Percentiles rank a stretch among this genome's conserved stretches.
Conservation (phyloP, 2,113 vertebrate genomes). For the Pithys albifrons region DNA sequence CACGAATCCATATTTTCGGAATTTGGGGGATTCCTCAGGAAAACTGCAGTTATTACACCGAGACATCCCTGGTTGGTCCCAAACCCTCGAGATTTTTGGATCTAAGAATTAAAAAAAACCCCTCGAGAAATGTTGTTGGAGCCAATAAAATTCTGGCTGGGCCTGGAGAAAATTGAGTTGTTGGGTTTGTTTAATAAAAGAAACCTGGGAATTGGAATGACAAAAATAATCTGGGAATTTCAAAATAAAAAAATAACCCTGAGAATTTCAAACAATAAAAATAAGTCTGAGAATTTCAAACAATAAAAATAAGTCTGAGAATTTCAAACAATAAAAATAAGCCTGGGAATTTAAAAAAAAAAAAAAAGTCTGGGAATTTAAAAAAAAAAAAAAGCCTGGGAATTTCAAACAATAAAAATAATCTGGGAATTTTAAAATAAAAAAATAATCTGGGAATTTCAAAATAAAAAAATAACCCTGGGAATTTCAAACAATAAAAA, state of each 20-base stretch:
- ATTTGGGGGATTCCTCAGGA: background rate
- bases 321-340: too few relatives aligned
- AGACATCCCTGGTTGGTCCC: background rate
- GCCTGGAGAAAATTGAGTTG: background rate
- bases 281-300: too few relatives aligned
- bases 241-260: background rate
- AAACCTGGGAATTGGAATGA: too few relatives aligned
- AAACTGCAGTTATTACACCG: background rate
- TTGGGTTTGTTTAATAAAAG: background rate
- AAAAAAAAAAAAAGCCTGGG: too few relatives aligned
- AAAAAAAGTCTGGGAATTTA: too few relatives aligned
- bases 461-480: background rate
- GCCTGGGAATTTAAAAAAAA: too few relatives aligned
- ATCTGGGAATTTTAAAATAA: too few relatives aligned
- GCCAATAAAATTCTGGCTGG: background rate
- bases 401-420: too few relatives aligned
- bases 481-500: background rate
- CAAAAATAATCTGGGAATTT: too few relatives aligned
- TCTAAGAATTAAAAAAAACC: background rate
- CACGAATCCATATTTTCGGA: rapidly evolving
- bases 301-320: too few relatives aligned
- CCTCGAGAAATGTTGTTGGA: background rate
- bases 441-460: too few relatives aligned
- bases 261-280: too few relatives aligned
- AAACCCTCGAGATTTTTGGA: background rate